Evolutionary conservation across 1,140 invertebrate species (phyloP).

Genomic region (Prorops nasuta): DNA sequence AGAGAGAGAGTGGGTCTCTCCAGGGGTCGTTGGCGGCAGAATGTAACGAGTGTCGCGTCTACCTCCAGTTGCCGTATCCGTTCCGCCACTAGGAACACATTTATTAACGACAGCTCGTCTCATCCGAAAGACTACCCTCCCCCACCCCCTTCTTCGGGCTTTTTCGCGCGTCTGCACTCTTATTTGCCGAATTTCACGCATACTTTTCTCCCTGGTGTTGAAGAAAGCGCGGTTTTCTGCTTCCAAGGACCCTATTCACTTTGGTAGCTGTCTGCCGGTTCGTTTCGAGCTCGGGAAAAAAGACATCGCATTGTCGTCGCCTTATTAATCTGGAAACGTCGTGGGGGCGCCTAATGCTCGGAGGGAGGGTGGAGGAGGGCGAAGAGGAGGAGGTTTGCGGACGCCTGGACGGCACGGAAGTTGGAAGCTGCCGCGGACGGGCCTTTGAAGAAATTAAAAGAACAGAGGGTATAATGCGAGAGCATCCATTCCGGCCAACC

Average conservation of each 20-base stretch:
- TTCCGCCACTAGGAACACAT: slow-evolving; percentile 44
- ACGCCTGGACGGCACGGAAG: slow-evolving; percentile 13
- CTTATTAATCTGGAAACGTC: slow-evolving; percentile 51
- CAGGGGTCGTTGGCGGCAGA: slow-evolving; percentile 29
- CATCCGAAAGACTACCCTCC: too few species aligned
- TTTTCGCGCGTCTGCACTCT: background rate
- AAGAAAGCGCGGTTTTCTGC: slow-evolving; percentile 26
- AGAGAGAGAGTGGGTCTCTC: too few species aligned
- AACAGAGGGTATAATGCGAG: slow-evolving; percentile 56
- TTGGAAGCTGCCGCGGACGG: slow-evolving; percentile 23
- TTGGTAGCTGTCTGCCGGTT: slow-evolving; percentile 44
- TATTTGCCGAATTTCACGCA: too few species aligned
- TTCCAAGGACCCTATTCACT: slow-evolving; percentile 41
- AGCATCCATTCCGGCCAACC: slow-evolving; percentile 46
- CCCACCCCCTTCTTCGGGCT: background rate
- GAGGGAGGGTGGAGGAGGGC: background rate
- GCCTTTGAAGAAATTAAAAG: slow-evolving; percentile 58
- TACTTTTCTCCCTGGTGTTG: too few species aligned
- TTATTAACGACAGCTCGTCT: slow-evolving; percentile 45
- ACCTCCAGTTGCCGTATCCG: background rate
- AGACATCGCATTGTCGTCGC: slow-evolving; percentile 53
- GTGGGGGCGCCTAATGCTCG: slow-evolving; percentile 20
- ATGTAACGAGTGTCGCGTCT: slow-evolving; percentile 14
- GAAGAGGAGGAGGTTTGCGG: slow-evolving; percentile 7
- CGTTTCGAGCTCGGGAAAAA: slow-evolving; percentile 40